These are phyloP conservation scores for Epinotia bilunana DNA, from an alignment of 2,888 invertebrate genomes.

Conservation along the genomic window DNA sequence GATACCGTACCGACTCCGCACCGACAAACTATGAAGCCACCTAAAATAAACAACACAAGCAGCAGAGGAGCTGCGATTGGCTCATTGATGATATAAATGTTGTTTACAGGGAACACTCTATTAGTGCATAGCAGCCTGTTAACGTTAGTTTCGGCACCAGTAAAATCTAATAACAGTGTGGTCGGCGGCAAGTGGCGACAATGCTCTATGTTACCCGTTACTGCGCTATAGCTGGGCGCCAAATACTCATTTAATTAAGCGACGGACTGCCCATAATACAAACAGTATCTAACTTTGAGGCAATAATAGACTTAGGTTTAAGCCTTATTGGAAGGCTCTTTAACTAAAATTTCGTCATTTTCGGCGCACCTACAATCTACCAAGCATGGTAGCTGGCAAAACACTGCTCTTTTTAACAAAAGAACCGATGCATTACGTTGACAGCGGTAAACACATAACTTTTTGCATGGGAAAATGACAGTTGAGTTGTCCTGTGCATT, in stretches of 20 bases:
- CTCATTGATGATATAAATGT: slow-evolving; percentile 1
- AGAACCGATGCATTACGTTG: too few species aligned
- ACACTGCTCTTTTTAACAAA: background rate
- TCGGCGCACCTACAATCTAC: background rate
- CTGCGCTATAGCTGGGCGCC: slow-evolving; percentile 30
- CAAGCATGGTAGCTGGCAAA: background rate
- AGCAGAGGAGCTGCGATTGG: background rate
- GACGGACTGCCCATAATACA: slow-evolving; percentile 38
- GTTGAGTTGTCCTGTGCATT: too few species aligned
- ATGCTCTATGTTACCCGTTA: slow-evolving; percentile 39
- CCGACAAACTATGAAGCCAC: too few species aligned
- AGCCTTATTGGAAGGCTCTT: background rate
- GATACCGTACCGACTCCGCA: too few species aligned
- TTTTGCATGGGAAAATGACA: too few species aligned
- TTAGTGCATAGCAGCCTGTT: slow-evolving; percentile 40
- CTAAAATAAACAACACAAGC: background rate
- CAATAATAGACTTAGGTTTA: slow-evolving; percentile 40
- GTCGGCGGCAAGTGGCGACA: slow-evolving; percentile 44
- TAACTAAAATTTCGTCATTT: background rate
- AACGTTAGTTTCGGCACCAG: slow-evolving; percentile 43
- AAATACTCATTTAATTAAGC: slow-evolving; percentile 45
- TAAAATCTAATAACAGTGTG: slow-evolving; percentile 45
- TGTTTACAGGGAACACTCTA: slow-evolving; percentile 9
- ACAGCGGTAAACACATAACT: too few species aligned
- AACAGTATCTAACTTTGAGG: slow-evolving; percentile 43